A percentile compares a stretch with the other conserved stretches of the same genome.
Conservation (phyloP, 2,113 vertebrate species). For the Bombycilla garrulus region DNA sequence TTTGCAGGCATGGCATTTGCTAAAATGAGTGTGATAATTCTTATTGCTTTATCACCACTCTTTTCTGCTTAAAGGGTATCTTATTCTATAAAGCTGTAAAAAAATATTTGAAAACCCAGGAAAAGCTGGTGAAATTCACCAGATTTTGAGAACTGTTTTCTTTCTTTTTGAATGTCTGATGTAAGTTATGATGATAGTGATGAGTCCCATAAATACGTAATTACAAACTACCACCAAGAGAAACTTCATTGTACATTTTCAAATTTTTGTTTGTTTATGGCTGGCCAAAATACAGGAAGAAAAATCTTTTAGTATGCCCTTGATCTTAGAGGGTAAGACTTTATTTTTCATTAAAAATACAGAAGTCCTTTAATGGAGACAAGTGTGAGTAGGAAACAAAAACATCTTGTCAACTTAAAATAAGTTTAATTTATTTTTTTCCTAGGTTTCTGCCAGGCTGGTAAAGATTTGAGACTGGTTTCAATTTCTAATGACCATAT, state of each 20-base stretch:
- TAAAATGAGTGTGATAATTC: background rate
- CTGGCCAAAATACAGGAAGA: background rate
- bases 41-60: background rate
- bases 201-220: background rate
- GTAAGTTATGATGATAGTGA: background rate
- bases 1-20: background rate
- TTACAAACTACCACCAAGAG: background rate
- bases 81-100: background rate
- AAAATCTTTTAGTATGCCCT: background rate
- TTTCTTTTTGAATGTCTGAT: background rate
- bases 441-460: constrained; percentile 91
- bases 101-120: background rate
- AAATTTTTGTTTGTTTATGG: background rate
- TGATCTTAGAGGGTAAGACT: background rate
- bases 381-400: background rate
- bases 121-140: background rate
- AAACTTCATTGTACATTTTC: background rate
- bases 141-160: background rate
- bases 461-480: constrained; percentile 88
- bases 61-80: background rate
- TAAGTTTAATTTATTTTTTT: background rate
- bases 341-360: background rate
- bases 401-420: background rate
- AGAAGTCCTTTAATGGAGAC: background rate
- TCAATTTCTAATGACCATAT: constrained; percentile 84